Evolutionary conservation across 2,888 invertebrate genomes (phyloP).

Genomic region (Odontomyia ornata): DNA sequence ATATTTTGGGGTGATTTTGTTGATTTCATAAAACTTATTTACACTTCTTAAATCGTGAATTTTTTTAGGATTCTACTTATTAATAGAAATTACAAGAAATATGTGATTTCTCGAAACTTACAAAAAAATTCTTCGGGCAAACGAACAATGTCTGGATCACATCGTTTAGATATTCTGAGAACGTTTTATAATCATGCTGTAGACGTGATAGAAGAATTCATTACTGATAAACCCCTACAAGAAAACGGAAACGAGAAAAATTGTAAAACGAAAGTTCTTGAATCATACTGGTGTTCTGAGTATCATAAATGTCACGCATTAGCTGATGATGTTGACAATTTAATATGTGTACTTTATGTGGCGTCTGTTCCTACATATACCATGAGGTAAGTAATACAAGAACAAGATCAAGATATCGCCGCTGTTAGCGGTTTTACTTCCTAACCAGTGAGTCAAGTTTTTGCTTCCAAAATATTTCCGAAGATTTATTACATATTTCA

Average conservation of each 20-base stretch:
- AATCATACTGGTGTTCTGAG: constrained; percentile 86
- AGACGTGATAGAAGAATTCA: constrained; percentile 64
- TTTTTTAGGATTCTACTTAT: constrained; percentile 72
- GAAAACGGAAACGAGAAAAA: constrained; percentile 42
- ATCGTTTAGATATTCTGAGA: constrained; percentile 75
- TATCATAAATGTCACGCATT: constrained; percentile 86
- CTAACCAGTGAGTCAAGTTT: too few species aligned
- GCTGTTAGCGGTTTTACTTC: too few species aligned
- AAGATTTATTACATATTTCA: too few species aligned
- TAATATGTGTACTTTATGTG: constrained; percentile 78
- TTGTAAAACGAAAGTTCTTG: constrained; percentile 55
- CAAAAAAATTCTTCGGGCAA: constrained; percentile 66
- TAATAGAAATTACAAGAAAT: constrained; percentile 73
- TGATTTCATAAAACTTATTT: constrained; percentile 6
- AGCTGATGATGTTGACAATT: constrained; percentile 69
- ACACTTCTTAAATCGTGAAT: neutral
- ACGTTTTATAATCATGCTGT: constrained; percentile 80
- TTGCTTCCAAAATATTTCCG: too few species aligned
- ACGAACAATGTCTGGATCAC: constrained; percentile 71
- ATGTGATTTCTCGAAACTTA: constrained; percentile 75
- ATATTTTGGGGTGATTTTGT: constrained; percentile 74
- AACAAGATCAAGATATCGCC: neutral
- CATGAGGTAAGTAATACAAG: constrained; percentile 67
- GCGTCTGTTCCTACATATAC: constrained; percentile 79
- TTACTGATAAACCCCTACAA: constrained; percentile 52